phyloP scores from a whole-genome alignment of 2,797 vertebrate genomes.

The Prionace glauca region DNA sequence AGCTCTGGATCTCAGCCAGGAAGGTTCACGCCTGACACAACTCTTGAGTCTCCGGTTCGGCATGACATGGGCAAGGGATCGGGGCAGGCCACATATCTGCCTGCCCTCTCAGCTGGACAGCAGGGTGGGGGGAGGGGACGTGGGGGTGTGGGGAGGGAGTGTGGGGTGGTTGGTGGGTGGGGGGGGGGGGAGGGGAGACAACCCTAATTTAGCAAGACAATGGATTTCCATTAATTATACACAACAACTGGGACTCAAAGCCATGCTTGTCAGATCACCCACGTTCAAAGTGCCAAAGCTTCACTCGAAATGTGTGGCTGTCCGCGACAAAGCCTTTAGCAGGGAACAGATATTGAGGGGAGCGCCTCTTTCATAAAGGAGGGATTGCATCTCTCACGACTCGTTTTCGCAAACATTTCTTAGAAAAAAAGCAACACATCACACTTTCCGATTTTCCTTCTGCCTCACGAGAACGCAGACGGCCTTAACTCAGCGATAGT shows the following conservation, averaged over 20 bases:
- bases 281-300: neutral
- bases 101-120: neutral
- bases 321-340: neutral
- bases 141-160: too few species aligned
- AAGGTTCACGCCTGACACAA: neutral
- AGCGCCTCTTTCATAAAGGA: neutral
- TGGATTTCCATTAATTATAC: neutral
- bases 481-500: neutral
- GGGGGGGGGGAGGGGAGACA: neutral
- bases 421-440: neutral
- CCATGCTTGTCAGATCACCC: neutral
- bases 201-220: neutral
- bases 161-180: too few species aligned
- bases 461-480: neutral
- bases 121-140: neutral
- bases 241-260: neutral
- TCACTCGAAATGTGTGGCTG: neutral
- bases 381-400: neutral
- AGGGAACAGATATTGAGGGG: neutral
- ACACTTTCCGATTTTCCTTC: neutral
- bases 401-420: neutral
- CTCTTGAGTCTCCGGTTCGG: neutral
- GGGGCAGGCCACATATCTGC: neutral
- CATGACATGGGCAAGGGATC: neutral
- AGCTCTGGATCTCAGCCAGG: neutral